Percentiles rank a stretch among this genome's conserved stretches.
phyloP scores from a whole-genome alignment of 2,888 invertebrate species.

The Thecophora atra region DNA sequence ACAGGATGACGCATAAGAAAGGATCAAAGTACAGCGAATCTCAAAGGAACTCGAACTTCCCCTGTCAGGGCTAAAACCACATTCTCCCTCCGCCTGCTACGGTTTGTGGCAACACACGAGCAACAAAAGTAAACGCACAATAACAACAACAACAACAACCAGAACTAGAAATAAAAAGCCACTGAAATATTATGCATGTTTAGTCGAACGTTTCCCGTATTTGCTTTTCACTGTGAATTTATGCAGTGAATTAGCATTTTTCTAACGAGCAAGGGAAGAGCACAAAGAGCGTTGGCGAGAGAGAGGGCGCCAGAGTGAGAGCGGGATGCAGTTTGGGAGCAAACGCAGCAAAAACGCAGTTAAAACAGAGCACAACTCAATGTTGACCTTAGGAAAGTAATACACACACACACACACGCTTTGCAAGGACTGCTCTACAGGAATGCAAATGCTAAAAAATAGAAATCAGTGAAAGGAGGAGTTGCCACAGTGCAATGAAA shows the following conservation, averaged over 20 bases:
- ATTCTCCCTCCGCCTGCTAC: neutral
- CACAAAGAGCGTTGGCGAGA: neutral
- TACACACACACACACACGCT: neutral
- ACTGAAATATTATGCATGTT: conserved; percentile 25
- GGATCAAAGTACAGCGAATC: no score
- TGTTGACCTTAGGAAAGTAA: conserved; percentile 46
- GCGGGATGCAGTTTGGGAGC: neutral
- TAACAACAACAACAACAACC: neutral
- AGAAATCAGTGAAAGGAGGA: neutral
- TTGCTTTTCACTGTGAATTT: conserved; percentile 30
- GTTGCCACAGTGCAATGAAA: neutral
- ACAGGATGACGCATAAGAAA: neutral
- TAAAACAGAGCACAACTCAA: neutral
- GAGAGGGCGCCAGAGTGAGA: neutral
- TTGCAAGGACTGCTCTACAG: neutral
- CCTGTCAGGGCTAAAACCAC: neutral
- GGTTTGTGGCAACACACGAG: neutral
- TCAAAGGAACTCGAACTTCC: neutral
- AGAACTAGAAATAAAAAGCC: neutral
- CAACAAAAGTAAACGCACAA: neutral
- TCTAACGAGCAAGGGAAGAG: neutral
- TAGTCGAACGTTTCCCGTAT: conserved; percentile 28
- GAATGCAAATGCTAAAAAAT: neutral
- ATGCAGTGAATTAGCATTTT: conserved; percentile 34
- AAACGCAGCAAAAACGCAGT: neutral